Base-by-base conservation (phyloP, 92 coral and sea anemone genomes). In the Parazoanthus darwini region DNA sequence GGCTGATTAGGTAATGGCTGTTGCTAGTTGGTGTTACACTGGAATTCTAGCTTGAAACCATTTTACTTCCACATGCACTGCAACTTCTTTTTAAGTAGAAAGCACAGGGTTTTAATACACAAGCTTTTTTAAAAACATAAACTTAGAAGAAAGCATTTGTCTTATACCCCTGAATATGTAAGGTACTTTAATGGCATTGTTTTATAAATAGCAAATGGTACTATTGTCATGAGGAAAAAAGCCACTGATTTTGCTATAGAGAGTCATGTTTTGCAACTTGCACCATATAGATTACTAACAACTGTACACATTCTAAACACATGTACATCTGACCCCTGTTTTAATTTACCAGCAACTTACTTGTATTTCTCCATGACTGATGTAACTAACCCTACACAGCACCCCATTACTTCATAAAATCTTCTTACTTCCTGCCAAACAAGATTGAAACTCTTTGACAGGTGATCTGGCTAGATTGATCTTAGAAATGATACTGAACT, bases 361-460 rank as follows among this genome's bases (percentile, higher is more conserved):
- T 44, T 79, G 65, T 79, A 22, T 50, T 79, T 79, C 37, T 48
- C 65, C 82, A 79, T 50, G 22, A 79, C 82, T 51, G 63, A 46
- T 50, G 63, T 25, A n/a, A 79, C 82, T 25, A 11, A 35, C 8
- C 66, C 38, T 9, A 79, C 82, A 79, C 82, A 79, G 67, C 82
- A 48, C 3, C 82, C 82, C 82, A 79, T 44, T 46, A 46, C 42
- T 2, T 79, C 82, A 79, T 79, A 79, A 67, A 79, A 79, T 44
- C 66, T 79, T 51, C 82, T 25, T 46, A 79, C 38, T 79, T 79
- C 82, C 82, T 79, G 38, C 8, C 66, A 79, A 46, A 46, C 37
- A 46, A 79, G 9, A 54, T 15, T 54, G 14, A 50, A 13, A 79
- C 14, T 38, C 5, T 16, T 77, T 25, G 4, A 4, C 25, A 20